Evolutionary conservation across 2,113 vertebrate genomes (phyloP), one percentile per base, ranked within the genome.

Genomic region (Clupea harengus): DNA sequence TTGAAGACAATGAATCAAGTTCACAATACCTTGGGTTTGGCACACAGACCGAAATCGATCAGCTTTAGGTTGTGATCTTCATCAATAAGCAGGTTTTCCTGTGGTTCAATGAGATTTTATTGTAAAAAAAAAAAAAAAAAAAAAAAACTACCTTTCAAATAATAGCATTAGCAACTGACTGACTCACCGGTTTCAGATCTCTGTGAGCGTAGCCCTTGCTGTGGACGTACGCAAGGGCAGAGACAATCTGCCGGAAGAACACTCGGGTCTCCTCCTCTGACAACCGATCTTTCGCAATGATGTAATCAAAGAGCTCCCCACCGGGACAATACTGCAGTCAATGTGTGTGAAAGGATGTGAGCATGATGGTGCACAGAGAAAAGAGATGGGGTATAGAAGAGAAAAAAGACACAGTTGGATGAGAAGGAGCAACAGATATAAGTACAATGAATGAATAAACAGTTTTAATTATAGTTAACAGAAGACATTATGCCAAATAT

Each of bases 21-120:
- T 72, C 57, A 7, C 20, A 10, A n/a, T 94, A 99, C 98, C 96
- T 97, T 99, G 2, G 98, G 98, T 93, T 97, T 97, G 88, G 97
- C 98, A 92, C 98, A 99, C 32, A 99, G 95, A 81, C 98, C 98
- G 87, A 99, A 99, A 89, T 99, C 98, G 90, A 99, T 99, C 88
- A 99, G 95, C 89, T 99, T 99, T 88, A 99, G 90, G 90, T 98
- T 98, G 88, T 94, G 97, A 81, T 97, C 93, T 86, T 93, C 95
- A 8, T 98, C 98, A 88, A 99, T 98, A 81, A 99, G 92, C 84
- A 99, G 87, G 91, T 99, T 99, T 93, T 99, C 98, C 98, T 99
- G 28, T 99, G 28, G 28, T 32, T 32, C 2, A 72, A 72, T 3
- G 1, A 72, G 25, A 72, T 32, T 72, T 2, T 13, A 32, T 72